phyloP scores from a whole-genome alignment of 2,113 vertebrate species.

The Baryphthengus martii region DNA sequence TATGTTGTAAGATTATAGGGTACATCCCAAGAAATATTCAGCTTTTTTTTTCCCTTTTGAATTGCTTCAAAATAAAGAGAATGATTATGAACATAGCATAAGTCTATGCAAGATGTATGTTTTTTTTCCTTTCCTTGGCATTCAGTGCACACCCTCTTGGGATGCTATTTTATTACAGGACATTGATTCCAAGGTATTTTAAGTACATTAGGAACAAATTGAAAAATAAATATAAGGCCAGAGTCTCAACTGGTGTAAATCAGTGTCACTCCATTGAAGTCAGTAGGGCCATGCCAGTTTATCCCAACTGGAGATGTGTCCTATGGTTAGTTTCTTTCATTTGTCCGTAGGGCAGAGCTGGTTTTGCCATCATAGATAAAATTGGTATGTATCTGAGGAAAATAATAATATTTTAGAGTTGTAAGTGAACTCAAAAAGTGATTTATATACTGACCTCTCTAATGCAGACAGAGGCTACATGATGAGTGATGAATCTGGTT shows the following conservation, averaged over 20 bases:
- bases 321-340: neutral
- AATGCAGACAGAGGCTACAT: neutral
- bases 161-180: neutral
- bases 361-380: neutral
- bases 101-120: neutral
- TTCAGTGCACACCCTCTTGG: neutral
- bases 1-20: conserved; percentile 69
- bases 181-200: conserved; percentile 28
- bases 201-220: neutral
- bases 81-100: conserved; percentile 8
- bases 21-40: conserved; percentile 44
- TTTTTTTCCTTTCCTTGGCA: neutral
- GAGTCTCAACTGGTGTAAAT: neutral
- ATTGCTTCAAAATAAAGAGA: conserved; percentile 54
- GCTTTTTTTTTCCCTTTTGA: conserved; percentile 41
- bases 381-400: neutral
- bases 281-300: neutral
- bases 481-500: neutral
- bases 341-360: neutral
- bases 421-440: neutral
- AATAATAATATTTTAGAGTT: neutral
- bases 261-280: neutral
- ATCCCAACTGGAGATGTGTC: neutral
- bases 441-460: neutral
- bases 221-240: neutral